A percentile compares a stretch with the other conserved stretches of the same genome.
Conservation (phyloP, 2,797 vertebrate species). For the Bovichtus diacanthus region DNA sequence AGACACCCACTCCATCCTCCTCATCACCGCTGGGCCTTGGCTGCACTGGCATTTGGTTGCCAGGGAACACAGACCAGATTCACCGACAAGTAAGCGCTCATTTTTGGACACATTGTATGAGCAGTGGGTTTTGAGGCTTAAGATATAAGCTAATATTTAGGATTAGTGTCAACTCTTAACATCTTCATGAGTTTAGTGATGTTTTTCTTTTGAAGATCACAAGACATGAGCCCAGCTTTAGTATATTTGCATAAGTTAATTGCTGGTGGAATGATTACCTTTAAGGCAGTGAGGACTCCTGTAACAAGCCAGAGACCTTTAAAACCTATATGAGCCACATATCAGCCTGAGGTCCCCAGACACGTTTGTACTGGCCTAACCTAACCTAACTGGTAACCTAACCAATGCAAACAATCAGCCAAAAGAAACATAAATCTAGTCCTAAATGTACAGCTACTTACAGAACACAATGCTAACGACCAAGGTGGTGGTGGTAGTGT, state of each 20-base stretch:
- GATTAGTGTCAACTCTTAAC: conserved; percentile 10
- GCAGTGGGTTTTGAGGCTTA: conserved; percentile 17
- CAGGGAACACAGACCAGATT: conserved; percentile 66
- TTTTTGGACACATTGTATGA: conserved; percentile 28
- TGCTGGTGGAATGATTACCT: conserved; percentile 4
- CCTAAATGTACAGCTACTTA: too few species aligned
- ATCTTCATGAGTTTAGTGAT: neutral
- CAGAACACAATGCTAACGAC: too few species aligned
- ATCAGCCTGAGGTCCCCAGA: neutral
- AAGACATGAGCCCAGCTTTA: neutral
- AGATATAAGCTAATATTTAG: conserved; percentile 5
- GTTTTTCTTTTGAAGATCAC: conserved; percentile 18
- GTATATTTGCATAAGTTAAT: neutral
- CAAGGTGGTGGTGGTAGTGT: too few species aligned
- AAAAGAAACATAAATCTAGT: too few species aligned
- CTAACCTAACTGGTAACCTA: too few species aligned
- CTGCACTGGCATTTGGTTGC: conserved; percentile 66
- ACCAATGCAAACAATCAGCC: too few species aligned
- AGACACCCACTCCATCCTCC: conserved; percentile 67
- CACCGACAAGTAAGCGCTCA: conserved; percentile 26
- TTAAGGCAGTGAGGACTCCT: neutral
- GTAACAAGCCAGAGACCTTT: neutral
- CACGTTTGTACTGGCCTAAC: neutral
- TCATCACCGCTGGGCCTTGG: conserved; percentile 47
- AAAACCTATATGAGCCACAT: neutral